Evolutionary conservation across 2,113 vertebrate species (phyloP), one percentile per base, ranked within the genome.

Genomic region (Meriones unguiculatus): DNA sequence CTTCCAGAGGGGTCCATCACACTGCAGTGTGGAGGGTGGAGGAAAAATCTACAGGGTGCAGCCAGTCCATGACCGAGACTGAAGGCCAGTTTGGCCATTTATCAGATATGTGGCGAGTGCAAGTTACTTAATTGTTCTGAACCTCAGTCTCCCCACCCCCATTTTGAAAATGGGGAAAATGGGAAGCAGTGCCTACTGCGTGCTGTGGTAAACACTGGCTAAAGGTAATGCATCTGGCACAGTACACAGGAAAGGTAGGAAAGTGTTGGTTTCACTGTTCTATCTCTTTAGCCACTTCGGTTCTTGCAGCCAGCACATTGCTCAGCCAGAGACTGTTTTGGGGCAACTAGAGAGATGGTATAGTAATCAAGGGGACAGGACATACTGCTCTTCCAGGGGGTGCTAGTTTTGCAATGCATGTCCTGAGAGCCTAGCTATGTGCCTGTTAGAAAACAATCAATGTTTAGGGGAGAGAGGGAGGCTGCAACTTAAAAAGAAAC

Each of bases 171-270:
- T 7, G 35, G 2, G 2, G 20, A 9, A 25, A 18, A 46, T 41
- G 17, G 76, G 65, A 91, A 91, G 11, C 25, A 17, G 12, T 13
- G 17, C 67, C n/a, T 10, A 3, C 13, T 38, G 54, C n/a, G 7
- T 1, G 10, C 25, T 0, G 9, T 2, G 0, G 0, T 46, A 15
- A 82, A 1, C 52, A 20, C 4, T 24, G 7, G 12, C 10, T n/a
- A 24, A 76, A 32, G n/a, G 9, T 9, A 18, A 59, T 17, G 1
- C 46, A 28, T 28, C 62, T 32, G 15, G 28, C 41, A 32, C 10
- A 12, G 52, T 25, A 7, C 46, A 15, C 0, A 11, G 17, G 0
- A 17, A 54, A 38, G 18, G 8, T 25, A 28, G 4, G 13, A 24
- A 0, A 13, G 52, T 13, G 4, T 46, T 46, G 18, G 25, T 70